Conservation (phyloP, 2,888 invertebrate species). For the Corbicula japonica region DNA sequence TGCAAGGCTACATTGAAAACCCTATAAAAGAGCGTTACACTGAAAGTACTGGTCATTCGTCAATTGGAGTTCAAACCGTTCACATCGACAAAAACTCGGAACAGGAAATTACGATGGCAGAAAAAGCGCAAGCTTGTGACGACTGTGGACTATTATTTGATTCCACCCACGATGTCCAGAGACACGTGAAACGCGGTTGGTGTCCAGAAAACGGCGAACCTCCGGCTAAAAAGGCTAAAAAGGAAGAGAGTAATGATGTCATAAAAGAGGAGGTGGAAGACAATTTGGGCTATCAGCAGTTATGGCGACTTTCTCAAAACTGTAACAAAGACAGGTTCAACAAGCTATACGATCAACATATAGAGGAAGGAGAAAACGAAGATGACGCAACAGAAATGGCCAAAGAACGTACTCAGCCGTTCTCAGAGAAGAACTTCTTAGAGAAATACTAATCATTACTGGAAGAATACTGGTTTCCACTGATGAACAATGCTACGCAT, state of each 20-base stretch:
- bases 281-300: constrained; percentile 11
- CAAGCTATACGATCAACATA: constrained; percentile 31
- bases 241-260: constrained; percentile 20
- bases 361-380: constrained; percentile 20
- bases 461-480: constrained; percentile 25
- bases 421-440: constrained; percentile 26
- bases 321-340: constrained; percentile 16
- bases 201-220: constrained; percentile 19
- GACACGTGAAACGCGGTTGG: constrained; percentile 13
- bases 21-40: constrained; percentile 11
- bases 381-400: constrained; percentile 34
- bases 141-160: constrained; percentile 27
- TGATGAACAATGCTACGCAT: constrained; percentile 18
- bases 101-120: constrained; percentile 13
- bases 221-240: constrained; percentile 26
- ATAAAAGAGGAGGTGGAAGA: constrained; percentile 15
- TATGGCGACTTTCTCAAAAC: constrained; percentile 16
- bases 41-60: neutral
- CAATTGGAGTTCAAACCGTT: constrained; percentile 11
- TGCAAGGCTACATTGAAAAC: constrained; percentile 2
- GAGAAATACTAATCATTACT: constrained; percentile 20
- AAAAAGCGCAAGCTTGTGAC: constrained; percentile 18
- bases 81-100: constrained; percentile 14
- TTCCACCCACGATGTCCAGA: neutral
- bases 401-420: constrained; percentile 22